Evolutionary conservation across 1,140 invertebrate species (phyloP), one percentile per base, ranked within the genome.

Genomic region (Coelopa frigida): DNA sequence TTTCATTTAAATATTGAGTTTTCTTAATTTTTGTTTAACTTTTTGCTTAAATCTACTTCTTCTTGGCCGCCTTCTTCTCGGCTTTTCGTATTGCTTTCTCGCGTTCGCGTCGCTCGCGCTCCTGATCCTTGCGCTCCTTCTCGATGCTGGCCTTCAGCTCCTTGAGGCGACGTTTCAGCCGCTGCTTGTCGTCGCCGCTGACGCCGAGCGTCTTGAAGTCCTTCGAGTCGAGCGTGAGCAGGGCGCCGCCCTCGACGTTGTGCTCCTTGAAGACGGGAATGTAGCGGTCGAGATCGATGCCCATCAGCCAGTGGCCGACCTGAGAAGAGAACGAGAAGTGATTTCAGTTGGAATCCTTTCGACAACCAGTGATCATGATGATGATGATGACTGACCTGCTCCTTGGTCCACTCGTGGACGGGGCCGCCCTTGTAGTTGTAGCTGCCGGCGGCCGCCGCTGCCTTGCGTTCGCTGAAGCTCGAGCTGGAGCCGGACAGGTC

Each of bases 291-390:
- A 95, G 68, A 22, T 87, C 84, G 36, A 89, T 73, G 10, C 78
- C 78, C 49, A 85, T 75, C 33, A 95, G 73, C 90, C 91, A 94
- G 61, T 93, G 87, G 67, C 85, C 87, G 3, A 94, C 89, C 86
- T 89, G 52, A 20, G 15, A 37, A 32, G 10, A 17, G 14, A 14
- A 20, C 20, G 12, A 11, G 21, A 24, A 6, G 4, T 37, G 2
- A 35, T 27, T 35, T n/a, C 27, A 29, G 8, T 29, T 8, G n/a
- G 8, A n/a, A n/a, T 29, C 27, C 8, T 29, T 29, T 29, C 8
- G 27, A 29, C 27, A 29, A 8, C 8, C n/a, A 29, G n/a, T 29
- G 27, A 29, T 29, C 8, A 29, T 29, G n/a, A n/a, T n/a, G n/a
- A n/a, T n/a, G n/a, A n/a, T n/a, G n/a, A n/a, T 14, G 18, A 65